Conservation (phyloP, 2,113 vertebrate species). For the Clinocottus analis region DNA sequence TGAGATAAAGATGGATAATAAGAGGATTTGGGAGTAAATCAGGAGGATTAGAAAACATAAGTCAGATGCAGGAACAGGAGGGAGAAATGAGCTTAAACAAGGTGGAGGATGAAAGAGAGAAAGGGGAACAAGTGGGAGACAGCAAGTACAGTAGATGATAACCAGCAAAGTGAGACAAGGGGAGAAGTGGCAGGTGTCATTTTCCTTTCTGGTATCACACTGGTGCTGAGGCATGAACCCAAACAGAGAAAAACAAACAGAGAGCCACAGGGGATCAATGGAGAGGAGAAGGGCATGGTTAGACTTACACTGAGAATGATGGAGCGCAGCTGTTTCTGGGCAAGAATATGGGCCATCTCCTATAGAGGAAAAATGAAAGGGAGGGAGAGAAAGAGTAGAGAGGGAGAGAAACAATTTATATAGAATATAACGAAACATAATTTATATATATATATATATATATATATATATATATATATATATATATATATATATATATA, state of each 20-base stretch:
- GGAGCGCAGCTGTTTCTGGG: constrained; percentile 95
- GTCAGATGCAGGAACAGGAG: constrained; percentile 21
- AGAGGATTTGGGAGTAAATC: constrained; percentile 56
- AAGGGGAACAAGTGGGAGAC: constrained; percentile 42
- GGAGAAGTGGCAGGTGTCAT: constrained; percentile 45
- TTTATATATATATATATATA: not conserved
- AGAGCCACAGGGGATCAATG: not conserved
- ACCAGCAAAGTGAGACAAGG: constrained; percentile 12
- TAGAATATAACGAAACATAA: not conserved
- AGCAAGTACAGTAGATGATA: constrained; percentile 43
- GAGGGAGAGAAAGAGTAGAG: not conserved
- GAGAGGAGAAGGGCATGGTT: constrained; percentile 14
- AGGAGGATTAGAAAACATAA: constrained; percentile 37
- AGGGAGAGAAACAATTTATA: constrained; percentile 1
- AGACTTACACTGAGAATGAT: constrained; percentile 96
- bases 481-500: not conserved
- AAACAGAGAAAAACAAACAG: constrained; percentile 23
- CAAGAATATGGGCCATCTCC: constrained; percentile 98
- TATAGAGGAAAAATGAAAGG: constrained; percentile 64
- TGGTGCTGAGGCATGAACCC: constrained; percentile 21
- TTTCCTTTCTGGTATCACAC: constrained; percentile 43
- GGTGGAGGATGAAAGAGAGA: constrained; percentile 25
- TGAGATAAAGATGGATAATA: constrained; percentile 38
- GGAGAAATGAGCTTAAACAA: constrained; percentile 44
- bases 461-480: not conserved